Evolutionary conservation across 2,888 invertebrate genomes (phyloP), one percentile per base, ranked within the genome.

Genomic region (Heteromyza rotundicornis): DNA sequence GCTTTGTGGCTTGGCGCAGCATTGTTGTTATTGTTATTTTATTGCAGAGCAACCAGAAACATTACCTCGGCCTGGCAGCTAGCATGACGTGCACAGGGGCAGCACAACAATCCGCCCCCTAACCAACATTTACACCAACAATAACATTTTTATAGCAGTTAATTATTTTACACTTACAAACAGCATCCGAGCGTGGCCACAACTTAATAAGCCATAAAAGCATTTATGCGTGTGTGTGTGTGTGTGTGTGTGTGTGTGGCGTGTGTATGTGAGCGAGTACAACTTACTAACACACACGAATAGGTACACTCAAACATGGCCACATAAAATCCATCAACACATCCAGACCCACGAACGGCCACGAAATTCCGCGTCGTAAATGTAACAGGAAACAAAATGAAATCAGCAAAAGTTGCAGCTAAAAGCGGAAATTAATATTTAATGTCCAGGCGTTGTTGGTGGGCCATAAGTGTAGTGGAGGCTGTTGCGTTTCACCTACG

Each of bases 131-230:
- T 40, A 40, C 40, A 40, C 7, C 40, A 40, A 40, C 40, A 40
- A 40, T 40, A 40, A 40, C 8, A 40, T 40, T 40, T 40, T 40
- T 40, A 40, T 40, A n/a, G 40, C 40, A 14, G 40, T 40, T 40
- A 40, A 40, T 40, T 40, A 40, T 40, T 40, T 40, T 40, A 40
- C 40, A 40, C 40, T 40, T 40, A 40, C 40, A 40, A 40, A n/a
- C 40, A 40, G 40, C 40, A 7, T 8, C 40, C 40, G 16, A 40
- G 40, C 40, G n/a, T 40, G 40, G 40, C 40, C 40, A 40, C 40
- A 40, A 40, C 40, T 40, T 40, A 40, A 40, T 40, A 40, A 40
- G 16, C 12, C 40, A 40, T 40, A 40, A 40, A 40, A 40, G n/a
- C 12, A 40, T n/a, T 3, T 7, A 40, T n/a, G 40, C 16, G n/a